Percentiles rank a stretch among this genome's conserved stretches.
phyloP scores from a whole-genome alignment of 2,113 vertebrate genomes.

The Apodemus sylvaticus region DNA sequence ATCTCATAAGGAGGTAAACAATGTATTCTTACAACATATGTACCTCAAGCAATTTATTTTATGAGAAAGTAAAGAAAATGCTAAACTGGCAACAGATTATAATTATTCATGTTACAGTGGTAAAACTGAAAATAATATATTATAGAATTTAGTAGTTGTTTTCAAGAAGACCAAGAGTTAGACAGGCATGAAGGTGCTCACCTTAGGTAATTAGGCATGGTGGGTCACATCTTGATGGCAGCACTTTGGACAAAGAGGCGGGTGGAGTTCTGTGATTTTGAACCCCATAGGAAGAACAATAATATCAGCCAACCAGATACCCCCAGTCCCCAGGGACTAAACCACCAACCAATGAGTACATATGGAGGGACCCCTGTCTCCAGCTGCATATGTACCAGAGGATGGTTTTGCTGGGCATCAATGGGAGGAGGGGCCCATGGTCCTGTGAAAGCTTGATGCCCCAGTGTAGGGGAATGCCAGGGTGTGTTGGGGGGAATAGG shows the following conservation, averaged over 20 bases:
- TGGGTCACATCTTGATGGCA: too few species aligned
- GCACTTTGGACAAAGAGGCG: background rate
- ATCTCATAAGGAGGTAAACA: background rate
- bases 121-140: background rate
- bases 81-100: background rate
- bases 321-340: too few species aligned
- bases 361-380: too few species aligned
- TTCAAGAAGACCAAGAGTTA: background rate
- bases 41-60: background rate
- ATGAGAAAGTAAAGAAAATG: background rate
- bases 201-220: too few species aligned
- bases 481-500: too few species aligned
- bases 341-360: too few species aligned
- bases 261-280: background rate
- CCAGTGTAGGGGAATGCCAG: too few species aligned
- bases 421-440: too few species aligned
- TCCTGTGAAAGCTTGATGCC: too few species aligned
- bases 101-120: background rate
- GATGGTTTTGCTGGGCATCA: too few species aligned
- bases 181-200: background rate
- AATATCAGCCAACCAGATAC: too few species aligned
- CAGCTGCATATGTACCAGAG: too few species aligned
- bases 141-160: background rate
- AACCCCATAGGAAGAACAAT: background rate
- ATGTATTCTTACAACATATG: background rate